Base-by-base conservation (phyloP, 2,797 vertebrate genomes). In the Eupleurogrammus muticus region DNA sequence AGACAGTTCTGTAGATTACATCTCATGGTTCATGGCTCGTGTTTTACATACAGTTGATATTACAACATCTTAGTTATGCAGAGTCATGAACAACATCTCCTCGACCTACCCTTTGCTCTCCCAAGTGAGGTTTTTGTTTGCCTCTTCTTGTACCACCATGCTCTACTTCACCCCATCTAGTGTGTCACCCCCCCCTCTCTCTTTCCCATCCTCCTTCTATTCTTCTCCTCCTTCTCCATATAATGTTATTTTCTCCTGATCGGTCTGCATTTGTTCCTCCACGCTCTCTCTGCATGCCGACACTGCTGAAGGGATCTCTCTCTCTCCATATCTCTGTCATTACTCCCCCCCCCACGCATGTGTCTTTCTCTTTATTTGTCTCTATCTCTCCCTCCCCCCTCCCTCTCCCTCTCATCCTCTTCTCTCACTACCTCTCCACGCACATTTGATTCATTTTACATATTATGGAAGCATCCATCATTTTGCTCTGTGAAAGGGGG, bases 401-500 rank as follows among this genome's bases (percentile, higher is more conserved):
- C 40, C 19, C 23, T 61, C 34, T 28, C 21, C 40, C 56, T 68
- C 80, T 74, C 79, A 67, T 80, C 67, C 77, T 81, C 78, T 68
- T 82, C 77, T 60, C 79, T 87, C 83, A 74, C 84, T 88, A 78
- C 90, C 89, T 89, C 84, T 81, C 75, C 79, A 78, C 24, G 70
- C 89, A 85, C 84, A 89, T 81, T 89, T 90, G 88, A 88, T 82
- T 91, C 89, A 90, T 87, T 90, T 92, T 89, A 87, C 88, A 91
- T 87, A 89, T 89, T 82, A 90, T 70, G 54, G 81, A 79, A 62
- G 84, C 86, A 83, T 91, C 86, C 81, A 77, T 90, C 86, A 86
- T 89, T 83, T 76, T 77, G 77, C 81, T 82, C 80, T 66, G 69
- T 80, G 76, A 80, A n/a, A n/a, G n/a, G 73, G 81, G 77, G 75